Base-by-base conservation (phyloP, 2,797 vertebrate genomes). In the Hirundo rustica region DNA sequence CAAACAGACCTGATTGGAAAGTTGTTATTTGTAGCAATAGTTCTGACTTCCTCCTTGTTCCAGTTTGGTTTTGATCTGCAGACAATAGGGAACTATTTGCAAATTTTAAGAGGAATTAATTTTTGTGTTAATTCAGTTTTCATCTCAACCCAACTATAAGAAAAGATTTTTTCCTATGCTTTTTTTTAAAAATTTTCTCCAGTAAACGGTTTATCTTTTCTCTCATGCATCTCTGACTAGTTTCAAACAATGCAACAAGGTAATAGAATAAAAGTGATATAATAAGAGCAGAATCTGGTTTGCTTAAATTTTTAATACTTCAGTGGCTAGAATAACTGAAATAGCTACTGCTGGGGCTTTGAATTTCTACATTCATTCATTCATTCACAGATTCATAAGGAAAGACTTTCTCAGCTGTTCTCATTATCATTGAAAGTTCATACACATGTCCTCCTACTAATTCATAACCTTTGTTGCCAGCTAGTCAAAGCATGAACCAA, bases 381-480 rank as follows among this genome's bases (percentile, higher is more conserved):
- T 97, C 78, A 88, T 89, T 96, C 76, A 84, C 9, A 83, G 45
- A 91, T 93, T 54, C 76, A 83, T n/a, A 88, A 45, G 74, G 68
- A 64, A 88, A 85, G 42, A 74, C 23, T 92, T 94, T 92, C 72
- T 96, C 78, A 80, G 78, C 54, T 95, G 68, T 80, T 91, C 88
- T 87, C 71, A 85, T 96, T 87, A 91, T 51, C 87, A 85, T 57
- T 89, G 75, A 80, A 91, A 93, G 57, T 68, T 44, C 89, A 80
- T 58, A 93, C 54, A 80, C 70, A 87, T 78, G 68, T 89, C 92
- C 91, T 96, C 91, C 86, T 95, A 68, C 91, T 94, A 95, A 92
- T 93, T 85, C 55, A 85, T 95, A 93, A 92, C 81, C 81, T 91
- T 20, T 73, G 51, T 92, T 96, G 78, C 65, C 81, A 95, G 84